phyloP scores from a whole-genome alignment of 2,888 invertebrate species.

The Lochmaea crataegi region DNA sequence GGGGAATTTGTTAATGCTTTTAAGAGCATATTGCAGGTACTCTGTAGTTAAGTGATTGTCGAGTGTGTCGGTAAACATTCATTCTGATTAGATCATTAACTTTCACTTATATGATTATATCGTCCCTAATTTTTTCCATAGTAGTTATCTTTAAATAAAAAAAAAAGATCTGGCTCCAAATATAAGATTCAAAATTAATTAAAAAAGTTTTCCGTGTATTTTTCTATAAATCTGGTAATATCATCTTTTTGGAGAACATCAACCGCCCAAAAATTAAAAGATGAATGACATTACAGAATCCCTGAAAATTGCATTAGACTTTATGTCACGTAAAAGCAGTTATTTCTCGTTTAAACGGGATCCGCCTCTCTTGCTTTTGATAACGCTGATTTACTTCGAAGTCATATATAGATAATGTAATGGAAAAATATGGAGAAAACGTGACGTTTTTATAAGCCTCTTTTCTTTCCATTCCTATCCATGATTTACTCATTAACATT shows the following conservation, averaged over 20 bases:
- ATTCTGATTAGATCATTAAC: slow-evolving; percentile 29
- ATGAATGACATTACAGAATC: slow-evolving; percentile 55
- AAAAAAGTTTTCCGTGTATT: no score
- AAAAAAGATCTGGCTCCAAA: no score
- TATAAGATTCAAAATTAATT: no score
- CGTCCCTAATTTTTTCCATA: neutral
- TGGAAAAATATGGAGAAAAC: slow-evolving; percentile 64
- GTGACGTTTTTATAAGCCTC: slow-evolving; percentile 52
- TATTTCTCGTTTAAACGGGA: slow-evolving; percentile 64
- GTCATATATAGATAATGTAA: slow-evolving; percentile 66
- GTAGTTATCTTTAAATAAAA: neutral
- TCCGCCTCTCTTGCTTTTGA: slow-evolving; percentile 54
- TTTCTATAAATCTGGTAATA: neutral
- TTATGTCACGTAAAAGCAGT: slow-evolving; percentile 64
- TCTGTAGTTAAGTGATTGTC: slow-evolving; percentile 33
- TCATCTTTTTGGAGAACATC: neutral
- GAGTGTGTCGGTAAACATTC: slow-evolving; percentile 20
- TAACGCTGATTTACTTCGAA: slow-evolving; percentile 65
- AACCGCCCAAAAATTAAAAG: slow-evolving; percentile 55
- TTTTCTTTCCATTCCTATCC: slow-evolving; percentile 37
- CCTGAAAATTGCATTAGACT: slow-evolving; percentile 63
- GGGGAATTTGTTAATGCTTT: slow-evolving; percentile 37
- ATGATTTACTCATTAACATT: slow-evolving; percentile 42
- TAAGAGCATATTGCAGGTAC: slow-evolving; percentile 33
- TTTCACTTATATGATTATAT: slow-evolving; percentile 21